phyloP scores from a whole-genome alignment of 2,797 vertebrate species.

The Sebastes ruberrimus region DNA sequence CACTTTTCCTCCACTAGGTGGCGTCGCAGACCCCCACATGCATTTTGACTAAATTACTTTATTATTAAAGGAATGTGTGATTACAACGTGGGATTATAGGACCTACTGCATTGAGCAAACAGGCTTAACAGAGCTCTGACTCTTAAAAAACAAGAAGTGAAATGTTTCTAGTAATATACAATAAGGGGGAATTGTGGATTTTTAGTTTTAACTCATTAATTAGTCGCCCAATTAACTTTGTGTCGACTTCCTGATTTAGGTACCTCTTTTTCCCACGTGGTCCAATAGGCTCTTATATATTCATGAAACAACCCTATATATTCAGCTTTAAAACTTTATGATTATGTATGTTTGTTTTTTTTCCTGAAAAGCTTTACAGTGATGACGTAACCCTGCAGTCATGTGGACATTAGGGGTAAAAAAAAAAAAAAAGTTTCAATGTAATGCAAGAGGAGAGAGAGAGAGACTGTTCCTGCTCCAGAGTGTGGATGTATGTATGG shows the following conservation, averaged over 20 bases:
- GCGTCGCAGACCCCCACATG: constrained; percentile 25
- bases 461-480: not conserved
- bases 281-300: not conserved
- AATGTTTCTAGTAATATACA: not conserved
- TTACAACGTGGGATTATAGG: not conserved
- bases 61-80: not conserved
- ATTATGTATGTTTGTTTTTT: not conserved
- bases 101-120: not conserved
- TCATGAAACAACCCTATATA: not conserved
- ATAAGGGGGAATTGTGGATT: not conserved
- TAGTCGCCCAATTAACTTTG: not conserved
- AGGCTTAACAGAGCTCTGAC: not conserved
- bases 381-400: constrained; percentile 81
- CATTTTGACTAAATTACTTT: not conserved
- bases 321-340: constrained; percentile 16
- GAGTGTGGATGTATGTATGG: not conserved
- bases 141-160: not conserved
- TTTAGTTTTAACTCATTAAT: not conserved
- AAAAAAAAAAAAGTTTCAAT: constrained; percentile 52
- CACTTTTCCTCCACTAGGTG: constrained; percentile 52
- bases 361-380: constrained; percentile 15
- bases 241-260: not conserved
- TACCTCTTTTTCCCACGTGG: not conserved
- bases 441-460: constrained; percentile 26
- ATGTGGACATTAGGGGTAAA: constrained; percentile 41